A percentile compares a stretch with the other conserved stretches of the same genome.
Conservation (phyloP, 2,797 vertebrate species). For the Varecia variegata region DNA sequence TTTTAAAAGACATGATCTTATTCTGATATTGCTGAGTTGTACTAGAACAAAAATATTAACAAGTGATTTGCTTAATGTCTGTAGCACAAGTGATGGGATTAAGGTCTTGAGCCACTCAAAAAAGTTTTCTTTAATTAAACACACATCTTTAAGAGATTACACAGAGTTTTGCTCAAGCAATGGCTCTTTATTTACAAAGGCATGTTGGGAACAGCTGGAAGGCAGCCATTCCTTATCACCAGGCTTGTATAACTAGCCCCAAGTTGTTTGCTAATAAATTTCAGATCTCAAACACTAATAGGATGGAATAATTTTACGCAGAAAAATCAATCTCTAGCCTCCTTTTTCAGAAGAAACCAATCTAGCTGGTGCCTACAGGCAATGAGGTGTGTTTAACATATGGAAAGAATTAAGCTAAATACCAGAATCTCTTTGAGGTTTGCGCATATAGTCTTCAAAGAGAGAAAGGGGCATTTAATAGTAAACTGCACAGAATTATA, state of each 20-base stretch:
- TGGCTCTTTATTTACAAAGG: conserved; percentile 55
- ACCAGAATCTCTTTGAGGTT: conserved; percentile 64
- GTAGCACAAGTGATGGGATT: background rate
- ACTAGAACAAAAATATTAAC: background rate
- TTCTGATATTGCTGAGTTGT: background rate
- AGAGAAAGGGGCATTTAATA: background rate
- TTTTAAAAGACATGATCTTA: background rate
- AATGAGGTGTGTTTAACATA: conserved; percentile 46
- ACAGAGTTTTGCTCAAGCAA: background rate
- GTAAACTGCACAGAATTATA: conserved; percentile 30
- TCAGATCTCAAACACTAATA: conserved; percentile 37
- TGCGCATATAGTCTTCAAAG: conserved; percentile 10
- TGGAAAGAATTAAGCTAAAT: conserved; percentile 66
- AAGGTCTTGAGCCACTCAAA: background rate
- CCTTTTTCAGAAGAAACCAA: conserved; percentile 43
- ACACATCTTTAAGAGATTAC: conserved; percentile 33
- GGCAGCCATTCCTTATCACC: conserved; percentile 42
- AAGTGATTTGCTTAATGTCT: background rate
- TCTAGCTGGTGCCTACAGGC: conserved; percentile 34
- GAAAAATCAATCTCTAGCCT: conserved; percentile 28
- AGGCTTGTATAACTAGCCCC: conserved; percentile 15
- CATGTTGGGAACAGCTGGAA: conserved; percentile 13
- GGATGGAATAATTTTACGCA: conserved; percentile 49
- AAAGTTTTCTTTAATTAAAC: conserved; percentile 45
- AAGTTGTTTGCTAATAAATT: conserved; percentile 51